Evolutionary conservation across 2,113 vertebrate genomes (phyloP).

Genomic region (Eleginops maclovinus): DNA sequence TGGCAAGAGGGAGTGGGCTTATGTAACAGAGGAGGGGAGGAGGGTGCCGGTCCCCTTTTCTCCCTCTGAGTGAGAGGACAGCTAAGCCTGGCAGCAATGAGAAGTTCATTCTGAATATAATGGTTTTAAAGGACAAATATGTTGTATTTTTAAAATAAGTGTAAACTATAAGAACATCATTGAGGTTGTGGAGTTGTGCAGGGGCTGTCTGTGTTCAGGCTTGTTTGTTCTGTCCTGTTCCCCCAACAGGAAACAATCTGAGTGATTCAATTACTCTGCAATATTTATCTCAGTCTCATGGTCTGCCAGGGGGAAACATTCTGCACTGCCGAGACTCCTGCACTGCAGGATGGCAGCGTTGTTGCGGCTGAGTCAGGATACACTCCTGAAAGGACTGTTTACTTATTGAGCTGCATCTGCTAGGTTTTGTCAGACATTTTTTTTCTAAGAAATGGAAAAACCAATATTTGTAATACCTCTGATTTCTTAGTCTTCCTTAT

Average conservation of each 20-base stretch:
- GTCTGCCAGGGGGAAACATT: slow-evolving; percentile 34
- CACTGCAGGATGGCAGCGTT: slow-evolving; percentile 27
- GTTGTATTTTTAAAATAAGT: slow-evolving; percentile 42
- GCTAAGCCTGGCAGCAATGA: slow-evolving; percentile 10
- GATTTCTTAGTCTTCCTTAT: slow-evolving; percentile 1
- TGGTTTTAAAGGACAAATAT: slow-evolving; percentile 40
- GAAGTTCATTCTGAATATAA: slow-evolving; percentile 24
- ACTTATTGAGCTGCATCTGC: slow-evolving; percentile 2
- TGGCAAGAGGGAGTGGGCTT: slow-evolving; percentile 72
- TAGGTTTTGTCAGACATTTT: background rate
- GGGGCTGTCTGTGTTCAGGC: slow-evolving; percentile 12
- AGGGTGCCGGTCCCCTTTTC: slow-evolving; percentile 53
- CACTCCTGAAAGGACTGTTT: background rate
- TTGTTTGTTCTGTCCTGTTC: slow-evolving; percentile 48
- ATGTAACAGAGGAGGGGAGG: slow-evolving; percentile 73
- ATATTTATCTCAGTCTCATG: slow-evolving; percentile 68
- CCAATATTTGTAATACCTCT: background rate
- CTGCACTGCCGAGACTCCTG: slow-evolving; percentile 31
- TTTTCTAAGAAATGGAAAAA: background rate
- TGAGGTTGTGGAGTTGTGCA: slow-evolving; percentile 45
- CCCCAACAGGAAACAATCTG: slow-evolving; percentile 74
- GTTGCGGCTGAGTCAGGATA: slow-evolving; percentile 14
- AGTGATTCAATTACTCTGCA: slow-evolving; percentile 77
- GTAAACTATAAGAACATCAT: slow-evolving; percentile 23
- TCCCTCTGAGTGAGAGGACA: slow-evolving; percentile 36